Evolutionary conservation across 2,888 invertebrate genomes (phyloP), one percentile per base, ranked within the genome.

Genomic region (Pegoplata infirma): DNA sequence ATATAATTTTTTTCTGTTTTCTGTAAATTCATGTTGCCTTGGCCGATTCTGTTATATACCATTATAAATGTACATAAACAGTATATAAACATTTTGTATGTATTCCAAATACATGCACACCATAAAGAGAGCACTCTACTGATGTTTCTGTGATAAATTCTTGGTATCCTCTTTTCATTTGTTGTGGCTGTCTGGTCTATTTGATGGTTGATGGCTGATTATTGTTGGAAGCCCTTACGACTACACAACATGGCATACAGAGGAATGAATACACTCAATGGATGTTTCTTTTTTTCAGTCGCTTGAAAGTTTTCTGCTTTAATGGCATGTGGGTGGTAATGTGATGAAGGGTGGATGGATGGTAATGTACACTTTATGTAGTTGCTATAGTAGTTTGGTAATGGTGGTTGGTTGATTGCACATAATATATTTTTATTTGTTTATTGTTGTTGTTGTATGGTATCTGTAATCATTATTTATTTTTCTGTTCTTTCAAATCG

Each of bases 131-230:
- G 46, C 17, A 14, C 63, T 63, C 63, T 86, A 83, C 84, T 86
- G 86, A 86, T 86, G 86, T 85, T 87, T 82, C 83, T 86, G 85
- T 86, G 88, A 88, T 87, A 86, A 87, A 85, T 85, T 86, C 84
- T 84, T 76, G 74, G 78, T 82, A 81, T 81, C 81, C 81, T 81
- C 80, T 61, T 56, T 56, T 78, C 49, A 63, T 77, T 76, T 66
- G 76, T 78, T 76, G 78, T 69, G 64, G 59, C 55, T 19, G 53
- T 28, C 55, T 44, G 44, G 59, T 47, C 44, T 21, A 47, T 56
- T 19, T 61, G 75, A 59, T 74, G 59, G 67, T 53, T 69, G n/a
- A n/a, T n/a, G n/a, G n/a, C n/a, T n/a, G n/a, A n/a, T n/a, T n/a
- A n/a, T n/a, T n/a, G n/a, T n/a, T n/a, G n/a, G n/a, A n/a, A n/a